Base-by-base conservation (phyloP, 2,797 vertebrate genomes). In the Arrhamphus sclerolepis region DNA sequence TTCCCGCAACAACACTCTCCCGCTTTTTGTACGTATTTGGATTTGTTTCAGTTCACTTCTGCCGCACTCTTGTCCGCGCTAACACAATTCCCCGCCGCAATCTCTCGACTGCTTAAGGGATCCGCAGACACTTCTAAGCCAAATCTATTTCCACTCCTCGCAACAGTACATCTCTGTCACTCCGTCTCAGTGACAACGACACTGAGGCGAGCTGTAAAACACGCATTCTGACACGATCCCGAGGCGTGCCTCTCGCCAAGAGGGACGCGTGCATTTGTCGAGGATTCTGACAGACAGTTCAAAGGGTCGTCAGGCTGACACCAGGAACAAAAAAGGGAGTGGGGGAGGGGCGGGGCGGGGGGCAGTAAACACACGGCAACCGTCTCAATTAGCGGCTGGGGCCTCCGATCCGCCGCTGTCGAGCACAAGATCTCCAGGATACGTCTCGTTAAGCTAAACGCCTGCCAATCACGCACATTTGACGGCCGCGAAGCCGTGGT, bases 241-340 rank as follows among this genome's bases (percentile, higher is more conserved):
- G 59, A 21, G 78, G 56, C 83, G 74, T 53, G 81, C 71, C 70
- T 77, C 82, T 81, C 82, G 71, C 78, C 0, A 54, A 65, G 78
- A 80, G 82, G 85, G 91, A 89, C 89, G 88, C 85, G 55, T 89
- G 62, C 83, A 84, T 90, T 86, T 81, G 86, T 80, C 47, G 59
- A 11, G 58, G 28, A 65, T 82, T 83, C 68, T 89, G 91, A 89
- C 85, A 88, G 89, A 79, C 80, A 41, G 90, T 85, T 90, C 88
- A 91, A 88, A 86, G 88, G 89, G 89, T 91, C 87, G 80, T 72
- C 78, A 40, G 82, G 77, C 83, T 85, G 90, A 90, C 89, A 87
- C 77, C 22, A 68, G 61, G 40, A 41, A 75, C 2, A 26, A 26
- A 26, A 26, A 26, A n/a, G n/a, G n/a, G n/a, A n/a, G n/a, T n/a